Conservation (phyloP, 2,888 invertebrate species). For the Hecatera dysodea region DNA sequence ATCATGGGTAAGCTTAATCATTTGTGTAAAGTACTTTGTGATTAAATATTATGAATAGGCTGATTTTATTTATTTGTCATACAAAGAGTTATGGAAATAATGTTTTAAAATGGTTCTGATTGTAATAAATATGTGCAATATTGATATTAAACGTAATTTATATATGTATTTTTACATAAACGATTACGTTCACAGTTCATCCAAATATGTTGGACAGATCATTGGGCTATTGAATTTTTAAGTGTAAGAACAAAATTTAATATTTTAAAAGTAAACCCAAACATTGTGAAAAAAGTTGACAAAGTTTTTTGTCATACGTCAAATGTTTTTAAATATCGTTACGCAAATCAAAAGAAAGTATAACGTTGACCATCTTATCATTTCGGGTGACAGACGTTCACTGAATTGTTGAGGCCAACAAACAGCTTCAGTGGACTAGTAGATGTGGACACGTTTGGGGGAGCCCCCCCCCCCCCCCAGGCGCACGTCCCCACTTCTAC, state of each 20-base stretch:
- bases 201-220: not conserved
- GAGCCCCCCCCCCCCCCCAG: too few species aligned
- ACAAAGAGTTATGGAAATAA: constrained; percentile 17
- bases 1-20: constrained; percentile 34
- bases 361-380: too few species aligned
- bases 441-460: too few species aligned
- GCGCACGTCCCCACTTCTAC: too few species aligned
- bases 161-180: constrained; percentile 46
- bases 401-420: too few species aligned
- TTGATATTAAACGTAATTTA: constrained; percentile 21
- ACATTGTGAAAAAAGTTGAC: rapidly evolving
- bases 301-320: not conserved
- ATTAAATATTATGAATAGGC: constrained; percentile 24
- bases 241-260: not conserved
- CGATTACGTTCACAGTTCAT: constrained; percentile 2
- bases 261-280: not conserved
- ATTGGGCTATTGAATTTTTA: not conserved
- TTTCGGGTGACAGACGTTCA: too few species aligned
- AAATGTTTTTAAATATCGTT: not conserved
- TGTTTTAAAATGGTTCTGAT: constrained; percentile 10
- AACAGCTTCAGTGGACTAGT: too few species aligned
- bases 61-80: constrained; percentile 27
- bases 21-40: constrained; percentile 9
- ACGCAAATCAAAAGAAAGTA: too few species aligned
- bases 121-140: constrained; percentile 25